Evolutionary conservation across 2,797 vertebrate species (phyloP), one percentile per base, ranked within the genome.

Genomic region (Helostoma temminkii): DNA sequence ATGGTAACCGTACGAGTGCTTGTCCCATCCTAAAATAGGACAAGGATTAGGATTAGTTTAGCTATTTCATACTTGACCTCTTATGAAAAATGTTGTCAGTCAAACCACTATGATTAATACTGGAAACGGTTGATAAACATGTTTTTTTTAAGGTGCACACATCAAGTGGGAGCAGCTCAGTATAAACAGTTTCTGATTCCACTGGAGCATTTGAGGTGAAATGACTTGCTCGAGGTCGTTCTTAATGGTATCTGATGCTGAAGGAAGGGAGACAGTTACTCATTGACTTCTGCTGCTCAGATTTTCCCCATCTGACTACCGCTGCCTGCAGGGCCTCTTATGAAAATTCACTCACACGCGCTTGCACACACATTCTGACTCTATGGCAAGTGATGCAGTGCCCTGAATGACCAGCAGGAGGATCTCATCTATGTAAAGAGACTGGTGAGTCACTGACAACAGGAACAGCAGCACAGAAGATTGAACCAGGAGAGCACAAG

Each of bases 1-100:
- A 70, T 99, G 97, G 94, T 99, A 99, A 93, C 97, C 97, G 93
- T 99, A 99, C 0, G 97, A 99, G 91, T 99, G 97, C 72, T 99
- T 99, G 94, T 99, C 97, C 97, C 97, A 98, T 88, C 97, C 97
- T 88, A 47, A 78, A 86, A 83, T 49, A 68, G 70, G 46, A 54
- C 59, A 66, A 48, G 71, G 79, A 81, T 74, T 59, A 80, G 71
- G 78, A 68, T 83, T 76, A 81, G 68, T 48, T 69, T 68, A 47
- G 32, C 58, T 9, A 61, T 66, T 66, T 69, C n/a, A 64, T 55
- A 63, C 36, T 71, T 50, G 50, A 55, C 66, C 54, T 41, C 45
- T 45, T 42, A 30, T 55, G 61, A 50, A 69, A 80, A 70, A 43
- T n/a, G 21, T 39, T 25, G 41, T 47, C 15, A 43, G 30, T 25